Base-by-base conservation (phyloP, 2,113 vertebrate species). In the Dasyornis broadbenti region DNA sequence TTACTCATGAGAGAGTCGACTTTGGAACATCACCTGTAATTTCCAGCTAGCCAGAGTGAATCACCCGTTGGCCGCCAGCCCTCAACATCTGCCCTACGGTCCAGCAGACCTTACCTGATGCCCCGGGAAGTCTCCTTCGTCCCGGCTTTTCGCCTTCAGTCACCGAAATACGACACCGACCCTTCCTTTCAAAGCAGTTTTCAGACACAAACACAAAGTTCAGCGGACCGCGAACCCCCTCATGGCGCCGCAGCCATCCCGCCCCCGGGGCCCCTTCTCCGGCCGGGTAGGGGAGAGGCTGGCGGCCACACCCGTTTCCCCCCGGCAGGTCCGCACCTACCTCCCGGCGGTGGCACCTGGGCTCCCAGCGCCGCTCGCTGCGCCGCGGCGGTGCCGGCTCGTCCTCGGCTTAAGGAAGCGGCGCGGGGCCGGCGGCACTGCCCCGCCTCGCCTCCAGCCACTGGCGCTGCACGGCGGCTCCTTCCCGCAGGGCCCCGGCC, bases 391-490 rank as follows among this genome's bases (percentile, higher is more conserved):
- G 1, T 1, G 12, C 53, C 42, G 39, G 27, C 66, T 61, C 40
- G 6, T 0, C n/a, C 61, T 20, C 7, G 73, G 82, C 86, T 88
- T 88, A 95, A 94, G 89, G 90, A 56, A 86, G 69, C 54, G 28
- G 64, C 39, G n/a, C 23, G 33, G 53, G 19, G 16, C 53, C 4
- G 30, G 11, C 17, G 12, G 54, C 73, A 65, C 86, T 56, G 59
- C 93, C 89, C 78, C 15, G 26, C 71, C 90, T 49, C 54, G 1
- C 33, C 47, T 19, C 44, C 92, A 76, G 90, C 91, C 91, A 89
- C 75, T 94, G 80, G 37, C 85, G 70, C 89, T 23, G 39, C 75
- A 6, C 23, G 19, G 57, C 56, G 42, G 73, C 61, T 39, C 89
- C 81, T 17, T 5, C 80, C 77, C 47, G 22, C 60, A 37, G 13